A percentile compares a stretch with the other conserved stretches of the same genome.
Evolutionary conservation across 2,888 invertebrate genomes (phyloP).

Genomic region (Rhimphoctona megacephalus): DNA sequence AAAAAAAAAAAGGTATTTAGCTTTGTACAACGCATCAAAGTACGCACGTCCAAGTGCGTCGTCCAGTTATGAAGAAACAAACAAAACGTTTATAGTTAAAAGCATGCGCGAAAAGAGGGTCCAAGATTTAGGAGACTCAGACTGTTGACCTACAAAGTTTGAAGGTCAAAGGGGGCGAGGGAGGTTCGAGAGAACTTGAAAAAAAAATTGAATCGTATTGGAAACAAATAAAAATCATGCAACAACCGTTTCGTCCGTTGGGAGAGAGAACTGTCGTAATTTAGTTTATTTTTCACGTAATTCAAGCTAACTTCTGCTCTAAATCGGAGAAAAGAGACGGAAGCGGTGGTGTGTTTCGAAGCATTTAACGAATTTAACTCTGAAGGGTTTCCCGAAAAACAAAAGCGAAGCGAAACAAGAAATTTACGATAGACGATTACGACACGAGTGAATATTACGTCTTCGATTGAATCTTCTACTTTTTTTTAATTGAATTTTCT

Average conservation of each 20-base stretch:
- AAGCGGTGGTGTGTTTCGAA: background rate
- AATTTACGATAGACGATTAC: background rate
- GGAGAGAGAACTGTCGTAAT: background rate
- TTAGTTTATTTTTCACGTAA: background rate
- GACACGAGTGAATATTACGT: background rate
- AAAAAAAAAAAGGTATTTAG: slow-evolving; percentile 62
- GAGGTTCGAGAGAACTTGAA: background rate
- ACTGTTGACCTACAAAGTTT: background rate
- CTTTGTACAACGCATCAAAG: slow-evolving; percentile 57
- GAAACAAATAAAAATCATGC: background rate
- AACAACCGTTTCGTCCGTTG: background rate
- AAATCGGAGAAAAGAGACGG: background rate
- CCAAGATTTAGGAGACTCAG: slow-evolving; percentile 73
- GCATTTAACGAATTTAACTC: background rate
- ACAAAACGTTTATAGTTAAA: slow-evolving; percentile 67
- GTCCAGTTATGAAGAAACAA: slow-evolving; percentile 34
- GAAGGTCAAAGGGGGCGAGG: background rate
- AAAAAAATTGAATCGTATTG: background rate
- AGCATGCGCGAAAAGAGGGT: slow-evolving; percentile 76
- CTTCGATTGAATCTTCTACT: background rate
- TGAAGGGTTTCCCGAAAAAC: background rate
- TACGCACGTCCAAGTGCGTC: background rate
- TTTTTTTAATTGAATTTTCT: background rate
- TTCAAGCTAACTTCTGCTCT: background rate
- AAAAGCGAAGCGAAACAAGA: background rate